Percentiles rank a stretch among this genome's conserved stretches.
These are phyloP conservation scores for Polypterus senegalus DNA, from an alignment of 2,113 vertebrate species.

Conservation along the genomic window DNA sequence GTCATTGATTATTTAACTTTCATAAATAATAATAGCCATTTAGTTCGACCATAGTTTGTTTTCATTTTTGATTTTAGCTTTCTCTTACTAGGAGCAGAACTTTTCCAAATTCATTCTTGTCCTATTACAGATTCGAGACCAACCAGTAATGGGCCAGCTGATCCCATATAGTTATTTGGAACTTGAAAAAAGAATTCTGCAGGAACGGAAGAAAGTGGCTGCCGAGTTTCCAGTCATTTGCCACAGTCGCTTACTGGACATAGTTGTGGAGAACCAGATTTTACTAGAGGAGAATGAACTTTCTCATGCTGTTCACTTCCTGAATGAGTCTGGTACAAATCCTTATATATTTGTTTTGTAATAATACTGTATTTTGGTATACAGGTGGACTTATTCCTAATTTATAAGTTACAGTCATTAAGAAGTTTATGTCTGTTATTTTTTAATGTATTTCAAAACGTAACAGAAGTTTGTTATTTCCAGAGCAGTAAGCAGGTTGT, in stretches of 20 bases:
- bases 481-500: no score
- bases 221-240: slow-evolving; percentile 79
- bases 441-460: no score
- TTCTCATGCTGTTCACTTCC: slow-evolving; percentile 79
- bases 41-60: no score
- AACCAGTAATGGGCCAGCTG: slow-evolving; percentile 85
- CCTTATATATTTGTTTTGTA: background rate
- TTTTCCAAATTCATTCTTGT: slow-evolving; percentile 14
- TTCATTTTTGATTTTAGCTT: no score
- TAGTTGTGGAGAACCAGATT: slow-evolving; percentile 73
- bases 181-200: slow-evolving; percentile 72
- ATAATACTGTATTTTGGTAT: no score
- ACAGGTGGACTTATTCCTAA: no score
- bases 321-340: slow-evolving; percentile 77
- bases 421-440: no score
- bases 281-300: slow-evolving; percentile 85
- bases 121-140: slow-evolving; percentile 72
- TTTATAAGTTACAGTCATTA: no score
- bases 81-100: no score
- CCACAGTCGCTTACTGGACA: slow-evolving; percentile 55
- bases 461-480: no score
- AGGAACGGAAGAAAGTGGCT: slow-evolving; percentile 57
- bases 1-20: no score
- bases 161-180: slow-evolving; percentile 90
- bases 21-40: no score